Conservation (phyloP, 2,113 vertebrate species). For the Pteruthius melanotis region DNA sequence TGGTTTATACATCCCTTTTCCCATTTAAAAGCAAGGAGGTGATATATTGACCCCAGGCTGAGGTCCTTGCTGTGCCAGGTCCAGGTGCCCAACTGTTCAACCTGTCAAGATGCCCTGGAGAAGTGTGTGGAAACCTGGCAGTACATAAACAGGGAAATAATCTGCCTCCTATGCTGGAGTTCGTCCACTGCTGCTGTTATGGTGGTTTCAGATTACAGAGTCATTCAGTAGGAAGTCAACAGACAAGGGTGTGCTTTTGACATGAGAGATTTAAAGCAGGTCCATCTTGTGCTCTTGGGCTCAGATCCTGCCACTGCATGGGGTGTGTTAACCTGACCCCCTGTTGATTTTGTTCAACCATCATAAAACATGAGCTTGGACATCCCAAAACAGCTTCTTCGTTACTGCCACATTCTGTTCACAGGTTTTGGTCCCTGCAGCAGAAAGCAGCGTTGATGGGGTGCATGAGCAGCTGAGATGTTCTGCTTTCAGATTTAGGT, state of each 20-base stretch:
- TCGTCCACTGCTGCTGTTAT: not conserved
- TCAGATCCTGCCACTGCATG: not conserved
- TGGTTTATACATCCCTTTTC: not conserved
- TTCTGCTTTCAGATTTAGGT: not conserved
- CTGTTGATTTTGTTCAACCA: not conserved
- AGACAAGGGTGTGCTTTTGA: slow-evolving; percentile 22
- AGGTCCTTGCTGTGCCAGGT: not conserved
- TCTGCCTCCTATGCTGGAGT: not conserved
- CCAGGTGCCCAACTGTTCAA: not conserved
- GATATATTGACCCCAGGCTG: rapidly evolving
- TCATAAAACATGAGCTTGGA: not conserved
- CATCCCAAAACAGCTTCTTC: not conserved
- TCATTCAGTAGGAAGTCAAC: slow-evolving; percentile 26
- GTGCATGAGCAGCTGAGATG: not conserved
- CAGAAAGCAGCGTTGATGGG: not conserved
- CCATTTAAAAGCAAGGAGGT: not conserved
- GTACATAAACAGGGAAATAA: not conserved
- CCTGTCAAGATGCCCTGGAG: not conserved
- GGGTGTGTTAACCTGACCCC: rapidly evolving
- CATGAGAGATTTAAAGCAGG: slow-evolving; percentile 17
- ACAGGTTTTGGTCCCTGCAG: not conserved
- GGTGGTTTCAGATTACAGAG: slow-evolving; percentile 18
- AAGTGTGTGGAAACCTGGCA: not conserved
- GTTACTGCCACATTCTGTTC: not conserved
- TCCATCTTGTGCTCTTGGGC: not conserved